A percentile compares a stretch with the other conserved stretches of the same genome.
Evolutionary conservation across 2,888 invertebrate genomes (phyloP).

Genomic region (Nymphalis urticae): DNA sequence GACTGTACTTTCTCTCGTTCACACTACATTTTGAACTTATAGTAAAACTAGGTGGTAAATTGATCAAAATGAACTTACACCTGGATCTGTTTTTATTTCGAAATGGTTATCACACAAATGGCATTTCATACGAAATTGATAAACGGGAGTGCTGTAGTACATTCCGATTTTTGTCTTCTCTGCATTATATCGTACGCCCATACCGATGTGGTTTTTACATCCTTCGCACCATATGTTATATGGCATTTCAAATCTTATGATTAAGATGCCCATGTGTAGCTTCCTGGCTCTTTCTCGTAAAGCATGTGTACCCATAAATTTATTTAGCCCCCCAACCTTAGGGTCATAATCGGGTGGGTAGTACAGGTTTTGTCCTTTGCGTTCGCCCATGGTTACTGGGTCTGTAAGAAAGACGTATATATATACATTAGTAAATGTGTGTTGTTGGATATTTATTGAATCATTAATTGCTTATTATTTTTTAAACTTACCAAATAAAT

Average conservation of each 20-base stretch:
- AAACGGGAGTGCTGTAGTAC: constrained; percentile 98
- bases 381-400: constrained; percentile 91
- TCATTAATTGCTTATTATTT: not conserved
- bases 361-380: constrained; percentile 98
- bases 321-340: constrained; percentile 95
- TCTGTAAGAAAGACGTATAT: constrained; percentile 29
- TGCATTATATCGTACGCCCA: constrained; percentile 99
- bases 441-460: not conserved
- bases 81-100: constrained; percentile 99
- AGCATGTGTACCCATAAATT: constrained; percentile 96
- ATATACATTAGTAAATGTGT: too few species aligned
- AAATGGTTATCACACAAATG: constrained; percentile 98
- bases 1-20: too few species aligned
- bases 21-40: too few species aligned
- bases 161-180: constrained; percentile 97
- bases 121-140: constrained; percentile 99
- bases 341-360: constrained; percentile 99
- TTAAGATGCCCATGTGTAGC: constrained; percentile 95
- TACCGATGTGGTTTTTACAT: constrained; percentile 98
- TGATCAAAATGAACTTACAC: constrained; percentile 78
- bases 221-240: constrained; percentile 99
- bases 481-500: too few species aligned
- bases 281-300: constrained; percentile 97
- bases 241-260: constrained; percentile 99
- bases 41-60: too few species aligned